Evolutionary conservation across 53 echinoderm and acorn worm species (phyloP), one percentile per base, ranked within the genome.

Genomic region (Stichopus horrens): DNA sequence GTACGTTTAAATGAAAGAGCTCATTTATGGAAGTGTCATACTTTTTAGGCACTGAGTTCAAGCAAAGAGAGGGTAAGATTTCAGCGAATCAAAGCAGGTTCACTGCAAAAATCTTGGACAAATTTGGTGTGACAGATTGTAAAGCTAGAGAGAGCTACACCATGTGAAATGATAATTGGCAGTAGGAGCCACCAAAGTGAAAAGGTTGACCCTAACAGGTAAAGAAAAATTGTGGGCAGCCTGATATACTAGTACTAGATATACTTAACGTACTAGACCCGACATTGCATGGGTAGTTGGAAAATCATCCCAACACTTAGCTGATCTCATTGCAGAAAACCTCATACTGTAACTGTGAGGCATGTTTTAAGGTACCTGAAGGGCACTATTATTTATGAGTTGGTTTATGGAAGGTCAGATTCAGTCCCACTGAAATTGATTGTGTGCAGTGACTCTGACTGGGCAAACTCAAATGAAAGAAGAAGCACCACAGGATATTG

Each of bases 401-500:
- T 75, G 75, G 10, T 11, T 19, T 75, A 75, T 23, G 3, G 75
- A 75, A 75, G n/a, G 75, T 75, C 22, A 76, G 52, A 19, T 75
- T 5, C 10, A 19, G 21, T 14, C 8, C 13, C 13, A 8, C 8
- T 87, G 52, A 23, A 54, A 8, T 87, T 90, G 79, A 87, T 90
- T 4, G 86, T 10, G 19, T 90, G 56, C 75, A 73, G 86, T 77
- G 90, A 90, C 77, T 57, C 90, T 52, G 90, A 90, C 57, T 85
- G 86, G 90, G 90, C 76, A 21, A 66, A 52, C 16, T 90, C 90
- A 5, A 86, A 90, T 52, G 60, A 60, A 2, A 58, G 90, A 16
- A 71, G 73, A 7, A 90, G 90, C 58, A 86, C 23, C 74, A 90
- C 86, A n/a, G 90, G 90, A 6, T 90, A 90, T 73, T 85, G 85